Conservation (phyloP, 2,113 vertebrate species). For the Rattus rattus region DNA sequence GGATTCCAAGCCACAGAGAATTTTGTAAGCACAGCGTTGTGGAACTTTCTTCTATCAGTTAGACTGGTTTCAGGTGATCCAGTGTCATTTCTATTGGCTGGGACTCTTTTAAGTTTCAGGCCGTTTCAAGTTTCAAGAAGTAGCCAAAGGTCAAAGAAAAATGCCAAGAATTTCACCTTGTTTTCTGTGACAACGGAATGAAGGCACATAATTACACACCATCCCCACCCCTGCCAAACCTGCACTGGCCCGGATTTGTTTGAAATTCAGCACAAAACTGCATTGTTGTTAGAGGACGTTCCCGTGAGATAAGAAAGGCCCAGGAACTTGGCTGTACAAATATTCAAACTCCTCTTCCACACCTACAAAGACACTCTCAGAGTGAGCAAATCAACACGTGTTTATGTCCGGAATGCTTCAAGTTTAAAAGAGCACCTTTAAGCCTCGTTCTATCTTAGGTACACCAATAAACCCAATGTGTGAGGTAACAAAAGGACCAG, state of each 20-base stretch:
- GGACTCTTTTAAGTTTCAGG: slow-evolving; percentile 55
- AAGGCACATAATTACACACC: slow-evolving; percentile 72
- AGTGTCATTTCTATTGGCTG: slow-evolving; percentile 38
- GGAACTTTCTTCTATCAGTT: slow-evolving; percentile 56
- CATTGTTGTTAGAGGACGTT: slow-evolving; percentile 73
- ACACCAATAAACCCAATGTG: background rate
- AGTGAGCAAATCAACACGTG: slow-evolving; percentile 35
- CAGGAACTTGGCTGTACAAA: slow-evolving; percentile 73
- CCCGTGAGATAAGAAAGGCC: slow-evolving; percentile 69
- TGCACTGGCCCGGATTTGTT: slow-evolving; percentile 76
- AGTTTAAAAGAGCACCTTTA: background rate
- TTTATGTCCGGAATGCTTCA: slow-evolving; percentile 50
- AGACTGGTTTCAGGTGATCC: slow-evolving; percentile 60
- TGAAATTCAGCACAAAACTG: slow-evolving; percentile 75
- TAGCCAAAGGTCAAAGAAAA: slow-evolving; percentile 69
- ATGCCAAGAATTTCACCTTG: slow-evolving; percentile 77
- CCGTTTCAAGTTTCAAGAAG: slow-evolving; percentile 70
- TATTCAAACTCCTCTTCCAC: slow-evolving; percentile 65
- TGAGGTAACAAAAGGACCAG: background rate
- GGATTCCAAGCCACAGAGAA: slow-evolving; percentile 16
- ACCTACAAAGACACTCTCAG: slow-evolving; percentile 53
- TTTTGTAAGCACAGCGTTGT: slow-evolving; percentile 20
- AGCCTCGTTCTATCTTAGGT: background rate
- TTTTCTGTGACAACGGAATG: slow-evolving; percentile 66
- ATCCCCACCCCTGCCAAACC: slow-evolving; percentile 34